Base-by-base conservation (phyloP, 2,113 vertebrate genomes). In the Daboia siamensis region DNA sequence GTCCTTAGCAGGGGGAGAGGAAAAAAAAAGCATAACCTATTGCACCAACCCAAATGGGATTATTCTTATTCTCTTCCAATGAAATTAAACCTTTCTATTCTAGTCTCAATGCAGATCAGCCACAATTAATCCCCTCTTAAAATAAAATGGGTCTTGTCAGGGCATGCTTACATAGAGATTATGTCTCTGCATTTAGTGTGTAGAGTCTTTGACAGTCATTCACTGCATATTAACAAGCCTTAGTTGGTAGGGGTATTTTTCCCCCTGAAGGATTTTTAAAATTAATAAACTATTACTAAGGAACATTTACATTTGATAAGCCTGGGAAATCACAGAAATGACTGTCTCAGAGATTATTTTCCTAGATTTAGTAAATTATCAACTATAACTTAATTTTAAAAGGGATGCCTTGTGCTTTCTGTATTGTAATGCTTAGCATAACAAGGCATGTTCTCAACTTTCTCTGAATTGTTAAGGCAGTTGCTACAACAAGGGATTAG, bases 401-500 rank as follows among this genome's bases (percentile, higher is more conserved):
- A 54, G 80, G 57, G 57, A 86, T 48, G n/a, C 5, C 56, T 89
- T 39, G 39, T 52, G 57, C 23, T 51, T 80, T 51, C 29, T 89
- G 44, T 24, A 85, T 44, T 74, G 39, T 51, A 24, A 17, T 33
- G 8, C 52, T 39, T 8, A 56, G 24, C n/a, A 29, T 55, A 46
- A 64, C 52, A 20, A 29, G 11, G 10, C 15, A 54, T 15, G 90
- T 92, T 93, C 74, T 0, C 44, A 46, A 13, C 26, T 54, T 1
- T 57, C 29, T 74, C 26, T 39, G 33, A 90, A 89, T 4, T 91
- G 5, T 44, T 89, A 94, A 64, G 90, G 51, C 85, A 33, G 90
- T 80, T 87, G 88, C 61, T 91, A 89, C 87, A 92, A 85, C 90
- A 87, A 86, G 92, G 87, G 87, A 93, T 90, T 93, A 93, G 84